Evolutionary conservation across 2,888 invertebrate species (phyloP).

Genomic region (Trissolcus japonicus): DNA sequence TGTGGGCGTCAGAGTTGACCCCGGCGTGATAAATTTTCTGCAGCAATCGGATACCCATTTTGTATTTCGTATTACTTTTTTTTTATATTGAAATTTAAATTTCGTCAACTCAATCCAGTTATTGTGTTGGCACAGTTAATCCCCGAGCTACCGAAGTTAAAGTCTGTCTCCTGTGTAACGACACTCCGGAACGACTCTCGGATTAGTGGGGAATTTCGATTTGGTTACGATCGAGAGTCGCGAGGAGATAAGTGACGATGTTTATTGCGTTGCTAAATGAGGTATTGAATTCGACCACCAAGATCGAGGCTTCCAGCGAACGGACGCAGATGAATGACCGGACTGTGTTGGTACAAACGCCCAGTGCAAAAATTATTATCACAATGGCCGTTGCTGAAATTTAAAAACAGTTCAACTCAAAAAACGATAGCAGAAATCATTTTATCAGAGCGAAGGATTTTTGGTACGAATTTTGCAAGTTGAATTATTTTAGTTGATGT

Average conservation of each 20-base stretch:
- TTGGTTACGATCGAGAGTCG: conserved; percentile 35
- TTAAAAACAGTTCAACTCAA: too few species aligned
- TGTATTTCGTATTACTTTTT: conserved; percentile 2
- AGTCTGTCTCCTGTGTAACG: conserved; percentile 33
- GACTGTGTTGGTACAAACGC: conserved; percentile 29
- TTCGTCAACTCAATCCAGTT: conserved; percentile 24
- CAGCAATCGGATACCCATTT: conserved; percentile 7
- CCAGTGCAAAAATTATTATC: conserved; percentile 9
- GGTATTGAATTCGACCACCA: conserved; percentile 45
- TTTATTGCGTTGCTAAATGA: conserved; percentile 45
- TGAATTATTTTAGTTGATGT: too few species aligned
- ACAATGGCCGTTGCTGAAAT: conserved; percentile 7
- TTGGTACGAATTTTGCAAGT: too few species aligned
- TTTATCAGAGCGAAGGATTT: too few species aligned
- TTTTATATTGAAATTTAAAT: too few species aligned
- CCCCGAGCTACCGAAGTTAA: conserved; percentile 17
- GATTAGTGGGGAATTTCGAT: conserved; percentile 62
- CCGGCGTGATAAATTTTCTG: conserved; percentile 43
- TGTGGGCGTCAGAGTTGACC: conserved; percentile 41
- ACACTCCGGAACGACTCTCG: conserved; percentile 22
- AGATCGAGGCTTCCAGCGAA: conserved; percentile 27
- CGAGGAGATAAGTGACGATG: conserved; percentile 40
- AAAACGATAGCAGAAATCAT: too few species aligned
- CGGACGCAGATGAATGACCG: conserved; percentile 28
- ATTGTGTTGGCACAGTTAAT: conserved; percentile 6